Evolutionary conservation across 2,797 vertebrate species (phyloP).

Genomic region (Gallinago nigripennis): DNA sequence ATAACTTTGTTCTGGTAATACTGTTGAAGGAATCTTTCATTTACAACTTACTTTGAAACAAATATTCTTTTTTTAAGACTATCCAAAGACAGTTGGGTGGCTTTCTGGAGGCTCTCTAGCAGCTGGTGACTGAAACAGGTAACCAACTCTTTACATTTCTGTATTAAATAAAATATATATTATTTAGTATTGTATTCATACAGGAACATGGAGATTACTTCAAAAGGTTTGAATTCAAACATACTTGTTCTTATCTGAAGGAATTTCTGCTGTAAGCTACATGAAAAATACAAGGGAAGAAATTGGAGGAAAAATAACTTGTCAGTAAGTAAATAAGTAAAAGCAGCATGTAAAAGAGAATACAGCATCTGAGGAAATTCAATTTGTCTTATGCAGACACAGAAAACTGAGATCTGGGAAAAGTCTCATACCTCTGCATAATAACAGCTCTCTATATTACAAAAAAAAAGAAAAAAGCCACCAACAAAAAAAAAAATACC

Average conservation of each 20-base stretch:
- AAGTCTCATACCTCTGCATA: not conserved
- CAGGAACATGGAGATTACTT: not conserved
- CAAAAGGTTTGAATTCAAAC: not conserved
- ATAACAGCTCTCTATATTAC: not conserved
- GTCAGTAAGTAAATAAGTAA: not conserved
- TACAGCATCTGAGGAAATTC: not conserved
- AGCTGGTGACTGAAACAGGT: slow-evolving; percentile 79
- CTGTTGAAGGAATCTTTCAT: not conserved
- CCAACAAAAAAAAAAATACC: too few relatives aligned
- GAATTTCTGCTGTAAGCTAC: not conserved
- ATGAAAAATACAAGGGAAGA: not conserved
- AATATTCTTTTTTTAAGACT: slow-evolving; percentile 81
- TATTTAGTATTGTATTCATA: not conserved
- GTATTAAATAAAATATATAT: slow-evolving; percentile 11
- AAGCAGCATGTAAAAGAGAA: not conserved
- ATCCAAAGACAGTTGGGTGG: slow-evolving; percentile 80
- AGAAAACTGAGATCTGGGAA: not conserved
- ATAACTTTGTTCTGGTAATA: not conserved
- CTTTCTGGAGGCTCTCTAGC: slow-evolving; percentile 80
- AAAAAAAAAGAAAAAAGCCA: not conserved
- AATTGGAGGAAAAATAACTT: not conserved
- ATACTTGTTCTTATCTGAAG: not conserved
- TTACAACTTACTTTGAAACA: slow-evolving; percentile 74
- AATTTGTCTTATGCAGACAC: not conserved
- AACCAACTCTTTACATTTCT: slow-evolving; percentile 81